Evolutionary conservation across 2,797 vertebrate genomes (phyloP).

Genomic region (Sphenopsis melanotis): DNA sequence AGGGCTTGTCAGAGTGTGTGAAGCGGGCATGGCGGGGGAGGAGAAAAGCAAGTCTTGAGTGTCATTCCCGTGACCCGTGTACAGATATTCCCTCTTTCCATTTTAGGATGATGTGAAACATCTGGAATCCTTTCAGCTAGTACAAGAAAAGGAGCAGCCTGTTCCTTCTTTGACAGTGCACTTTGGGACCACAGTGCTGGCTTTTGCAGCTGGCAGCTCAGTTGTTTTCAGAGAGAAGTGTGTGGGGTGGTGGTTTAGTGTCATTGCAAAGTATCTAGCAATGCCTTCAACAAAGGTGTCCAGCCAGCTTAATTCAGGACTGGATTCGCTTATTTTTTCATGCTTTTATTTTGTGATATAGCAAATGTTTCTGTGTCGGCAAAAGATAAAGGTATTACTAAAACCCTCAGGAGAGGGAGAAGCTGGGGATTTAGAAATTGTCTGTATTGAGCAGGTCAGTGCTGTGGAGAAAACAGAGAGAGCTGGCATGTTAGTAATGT

Average conservation of each 20-base stretch:
- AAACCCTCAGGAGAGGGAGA: not conserved
- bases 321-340: not conserved
- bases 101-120: conserved; percentile 57
- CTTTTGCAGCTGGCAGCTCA: conserved; percentile 6
- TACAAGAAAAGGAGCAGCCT: not conserved
- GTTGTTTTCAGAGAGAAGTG: not conserved
- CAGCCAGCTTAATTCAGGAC: not conserved
- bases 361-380: conserved; percentile 5
- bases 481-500: not conserved
- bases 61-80: not conserved
- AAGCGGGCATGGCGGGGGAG: not conserved
- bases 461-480: not conserved
- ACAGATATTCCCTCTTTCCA: conserved; percentile 25
- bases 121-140: conserved; percentile 13
- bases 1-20: not conserved
- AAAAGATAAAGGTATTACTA: conserved; percentile 31
- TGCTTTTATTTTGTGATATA: not conserved
- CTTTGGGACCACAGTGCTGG: conserved; percentile 12
- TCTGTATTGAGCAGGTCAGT: not conserved
- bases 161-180: not conserved
- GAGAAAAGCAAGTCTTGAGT: not conserved
- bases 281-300: not conserved
- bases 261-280: not conserved
- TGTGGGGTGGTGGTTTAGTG: not conserved
- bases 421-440: not conserved